Percentiles rank a stretch among this genome's conserved stretches.
phyloP scores from a whole-genome alignment of 2,113 vertebrate genomes.

The Petroica traversi region DNA sequence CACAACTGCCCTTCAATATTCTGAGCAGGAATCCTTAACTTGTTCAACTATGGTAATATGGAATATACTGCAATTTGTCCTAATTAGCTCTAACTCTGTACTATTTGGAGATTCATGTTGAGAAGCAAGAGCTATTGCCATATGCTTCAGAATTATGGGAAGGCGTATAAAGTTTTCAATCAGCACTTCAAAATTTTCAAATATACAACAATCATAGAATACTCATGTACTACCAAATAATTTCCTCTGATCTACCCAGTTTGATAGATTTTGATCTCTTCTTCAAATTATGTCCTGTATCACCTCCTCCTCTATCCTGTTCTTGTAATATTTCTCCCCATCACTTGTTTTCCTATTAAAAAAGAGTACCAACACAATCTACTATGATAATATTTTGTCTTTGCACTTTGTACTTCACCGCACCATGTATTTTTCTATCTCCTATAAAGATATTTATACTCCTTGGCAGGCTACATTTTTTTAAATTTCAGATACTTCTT shows the following conservation, averaged over 20 bases:
- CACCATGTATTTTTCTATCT: not conserved
- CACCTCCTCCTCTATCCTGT: not conserved
- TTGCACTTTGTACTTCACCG: not conserved
- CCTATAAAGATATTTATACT: not conserved
- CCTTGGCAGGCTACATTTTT: not conserved
- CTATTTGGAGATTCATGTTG: not conserved
- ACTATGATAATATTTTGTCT: not conserved
- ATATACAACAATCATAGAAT: not conserved
- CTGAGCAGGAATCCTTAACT: not conserved
- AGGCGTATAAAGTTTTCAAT: not conserved
- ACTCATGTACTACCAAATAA: not conserved
- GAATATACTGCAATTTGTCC: not conserved
- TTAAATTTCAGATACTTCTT: not conserved
- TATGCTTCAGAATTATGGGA: not conserved
- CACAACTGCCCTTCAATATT: not conserved
- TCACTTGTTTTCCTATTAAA: not conserved
- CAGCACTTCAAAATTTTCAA: slow-evolving; percentile 30
- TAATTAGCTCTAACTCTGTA: not conserved
- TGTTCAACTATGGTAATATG: not conserved
- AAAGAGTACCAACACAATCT: not conserved
- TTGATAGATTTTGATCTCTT: not conserved
- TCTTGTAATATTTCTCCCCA: not conserved
- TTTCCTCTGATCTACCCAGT: not conserved
- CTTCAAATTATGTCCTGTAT: not conserved
- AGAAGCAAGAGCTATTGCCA: not conserved